Evolutionary conservation across 2,113 vertebrate species (phyloP).

Genomic region (Propithecus coquereli): DNA sequence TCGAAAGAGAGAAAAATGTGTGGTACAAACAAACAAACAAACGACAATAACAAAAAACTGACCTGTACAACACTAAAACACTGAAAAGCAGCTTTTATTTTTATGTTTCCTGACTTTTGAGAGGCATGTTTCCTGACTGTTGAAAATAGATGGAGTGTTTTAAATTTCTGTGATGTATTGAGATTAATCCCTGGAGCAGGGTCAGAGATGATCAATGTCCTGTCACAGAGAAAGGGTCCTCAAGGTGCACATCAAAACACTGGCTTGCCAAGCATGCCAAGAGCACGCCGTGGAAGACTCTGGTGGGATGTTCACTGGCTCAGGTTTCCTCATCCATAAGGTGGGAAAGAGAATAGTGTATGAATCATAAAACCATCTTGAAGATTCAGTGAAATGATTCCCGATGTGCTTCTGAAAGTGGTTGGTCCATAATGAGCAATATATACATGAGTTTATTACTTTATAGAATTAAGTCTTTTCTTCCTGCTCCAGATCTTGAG

Average conservation of each 20-base stretch:
- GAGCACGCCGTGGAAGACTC: too few species aligned
- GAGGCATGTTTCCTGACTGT: neutral
- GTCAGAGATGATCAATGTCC: neutral
- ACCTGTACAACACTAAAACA: neutral
- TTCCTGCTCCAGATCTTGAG: neutral
- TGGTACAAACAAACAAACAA: neutral
- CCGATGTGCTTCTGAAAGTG: neutral
- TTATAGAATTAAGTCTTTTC: neutral
- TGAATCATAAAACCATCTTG: neutral
- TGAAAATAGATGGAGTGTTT: neutral
- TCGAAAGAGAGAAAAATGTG: neutral
- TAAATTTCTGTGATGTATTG: neutral
- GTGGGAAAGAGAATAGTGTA: too few species aligned
- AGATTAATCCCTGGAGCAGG: too few species aligned
- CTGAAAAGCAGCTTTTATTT: neutral
- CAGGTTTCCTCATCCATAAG: neutral
- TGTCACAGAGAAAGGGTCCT: neutral
- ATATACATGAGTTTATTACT: neutral
- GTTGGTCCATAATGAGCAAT: neutral
- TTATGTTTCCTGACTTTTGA: neutral
- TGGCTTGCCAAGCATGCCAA: too few species aligned
- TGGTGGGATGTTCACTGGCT: fast-evolving
- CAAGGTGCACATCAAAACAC: neutral
- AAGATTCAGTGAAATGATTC: neutral
- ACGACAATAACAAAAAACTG: too few species aligned